These are phyloP conservation scores for Lytechinus variegatus DNA, from an alignment of 35 echinoderm and acorn worm genomes.

Conservation along the genomic window DNA sequence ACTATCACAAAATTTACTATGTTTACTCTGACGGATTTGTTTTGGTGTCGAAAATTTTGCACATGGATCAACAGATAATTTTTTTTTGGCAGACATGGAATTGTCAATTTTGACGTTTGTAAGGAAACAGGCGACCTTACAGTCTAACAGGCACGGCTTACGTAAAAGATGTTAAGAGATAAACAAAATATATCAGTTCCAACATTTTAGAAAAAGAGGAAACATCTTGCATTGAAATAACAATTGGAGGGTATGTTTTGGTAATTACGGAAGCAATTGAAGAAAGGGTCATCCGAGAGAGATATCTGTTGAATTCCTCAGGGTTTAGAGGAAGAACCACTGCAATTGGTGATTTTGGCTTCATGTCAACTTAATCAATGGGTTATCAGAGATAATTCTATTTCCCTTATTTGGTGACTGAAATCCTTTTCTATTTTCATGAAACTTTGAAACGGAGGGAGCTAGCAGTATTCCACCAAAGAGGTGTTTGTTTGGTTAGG, in stretches of 20 bases:
- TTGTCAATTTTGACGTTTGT: not conserved
- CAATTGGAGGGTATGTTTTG: not conserved
- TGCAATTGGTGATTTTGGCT: not conserved
- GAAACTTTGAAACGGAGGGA: no score
- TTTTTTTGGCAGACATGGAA: not conserved
- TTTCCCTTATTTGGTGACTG: not conserved
- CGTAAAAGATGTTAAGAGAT: not conserved
- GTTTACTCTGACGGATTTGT: no score
- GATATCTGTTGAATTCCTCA: not conserved
- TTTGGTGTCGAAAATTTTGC: not conserved
- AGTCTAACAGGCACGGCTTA: not conserved
- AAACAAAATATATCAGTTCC: constrained; percentile 13
- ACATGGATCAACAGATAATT: not conserved
- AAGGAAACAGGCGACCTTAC: not conserved
- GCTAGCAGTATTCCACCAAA: no score
- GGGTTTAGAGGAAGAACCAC: not conserved
- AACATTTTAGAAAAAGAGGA: not conserved
- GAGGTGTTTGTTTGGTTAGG: no score
- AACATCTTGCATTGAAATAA: not conserved
- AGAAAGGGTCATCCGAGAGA: not conserved
- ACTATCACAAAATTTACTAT: no score
- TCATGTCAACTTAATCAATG: not conserved
- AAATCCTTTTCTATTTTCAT: no score
- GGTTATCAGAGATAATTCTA: not conserved
- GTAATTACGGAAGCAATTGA: constrained; percentile 12